These are phyloP conservation scores for Homalodisca vitripennis DNA, from an alignment of 1,140 invertebrate species.

Conservation along the genomic window DNA sequence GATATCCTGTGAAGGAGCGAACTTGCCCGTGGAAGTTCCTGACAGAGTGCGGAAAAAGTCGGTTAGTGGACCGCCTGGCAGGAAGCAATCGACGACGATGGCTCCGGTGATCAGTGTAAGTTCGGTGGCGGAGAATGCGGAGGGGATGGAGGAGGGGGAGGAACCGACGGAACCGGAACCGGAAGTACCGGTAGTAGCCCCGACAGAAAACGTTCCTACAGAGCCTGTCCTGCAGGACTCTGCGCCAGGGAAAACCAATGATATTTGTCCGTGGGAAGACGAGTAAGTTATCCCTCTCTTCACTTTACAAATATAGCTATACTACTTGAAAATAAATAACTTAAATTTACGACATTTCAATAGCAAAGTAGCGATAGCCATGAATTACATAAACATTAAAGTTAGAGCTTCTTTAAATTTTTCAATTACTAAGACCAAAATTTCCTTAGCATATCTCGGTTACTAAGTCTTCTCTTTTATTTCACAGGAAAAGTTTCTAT, in stretches of 20 bases:
- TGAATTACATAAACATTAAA: no score
- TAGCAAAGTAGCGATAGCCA: no score
- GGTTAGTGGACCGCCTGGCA: constrained; percentile 27
- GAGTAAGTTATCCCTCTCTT: constrained; percentile 79
- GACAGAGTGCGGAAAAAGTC: constrained; percentile 35
- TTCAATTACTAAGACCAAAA: no score
- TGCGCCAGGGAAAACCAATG: constrained; percentile 59
- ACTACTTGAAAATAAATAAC: no score
- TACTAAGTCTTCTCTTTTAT: no score
- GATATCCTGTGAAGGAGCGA: constrained; percentile 41
- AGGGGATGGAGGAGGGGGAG: constrained; percentile 42
- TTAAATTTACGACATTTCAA: no score
- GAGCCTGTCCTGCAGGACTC: no score
- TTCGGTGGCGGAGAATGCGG: constrained; percentile 62
- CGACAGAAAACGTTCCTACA: constrained; percentile 23
- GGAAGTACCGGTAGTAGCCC: no score
- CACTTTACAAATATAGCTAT: no score
- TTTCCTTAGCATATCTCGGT: no score
- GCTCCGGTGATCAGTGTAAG: constrained; percentile 71
- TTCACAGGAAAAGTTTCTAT: no score
- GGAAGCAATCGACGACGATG: constrained; percentile 44
- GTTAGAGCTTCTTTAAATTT: no score
- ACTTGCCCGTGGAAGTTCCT: constrained; percentile 38
- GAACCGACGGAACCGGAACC: constrained; percentile 34
- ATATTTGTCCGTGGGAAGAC: constrained; percentile 87